These are phyloP conservation scores for Parazoanthus atlanticus DNA, from an alignment of 92 coral and sea anemone species.

Conservation along the genomic window DNA sequence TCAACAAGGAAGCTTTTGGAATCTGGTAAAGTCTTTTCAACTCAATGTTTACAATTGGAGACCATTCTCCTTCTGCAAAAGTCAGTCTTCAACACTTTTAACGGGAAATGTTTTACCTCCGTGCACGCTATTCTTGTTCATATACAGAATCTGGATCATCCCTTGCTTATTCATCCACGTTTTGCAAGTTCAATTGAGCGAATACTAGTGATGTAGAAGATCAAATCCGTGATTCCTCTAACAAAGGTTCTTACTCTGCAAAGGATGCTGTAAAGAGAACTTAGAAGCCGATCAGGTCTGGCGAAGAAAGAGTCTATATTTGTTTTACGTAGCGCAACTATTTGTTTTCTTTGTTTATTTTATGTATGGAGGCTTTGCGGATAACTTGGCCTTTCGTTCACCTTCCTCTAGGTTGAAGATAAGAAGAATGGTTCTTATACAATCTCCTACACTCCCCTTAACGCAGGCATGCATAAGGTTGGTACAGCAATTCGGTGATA, in stretches of 20 bases:
- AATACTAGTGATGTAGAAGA: neutral
- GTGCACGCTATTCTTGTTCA: neutral
- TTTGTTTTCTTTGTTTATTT: neutral
- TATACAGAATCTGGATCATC: neutral
- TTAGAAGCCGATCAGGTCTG: neutral
- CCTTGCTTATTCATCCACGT: neutral
- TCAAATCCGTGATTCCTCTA: neutral
- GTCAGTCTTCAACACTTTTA: too few relatives aligned
- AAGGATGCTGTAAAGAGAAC: neutral
- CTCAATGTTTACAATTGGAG: neutral
- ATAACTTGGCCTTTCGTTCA: conserved; percentile 35
- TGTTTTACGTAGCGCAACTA: neutral
- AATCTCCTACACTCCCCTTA: conserved; percentile 89
- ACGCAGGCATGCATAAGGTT: conserved; percentile 95
- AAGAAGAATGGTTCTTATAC: conserved; percentile 91
- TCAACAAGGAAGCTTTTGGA: neutral
- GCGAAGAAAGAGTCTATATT: neutral
- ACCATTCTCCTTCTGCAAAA: too few relatives aligned
- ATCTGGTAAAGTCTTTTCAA: neutral
- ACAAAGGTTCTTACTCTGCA: neutral
- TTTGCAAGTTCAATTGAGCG: neutral
- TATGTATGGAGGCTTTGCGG: conserved; percentile 40
- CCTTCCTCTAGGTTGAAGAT: conserved; percentile 82
- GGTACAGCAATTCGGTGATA: conserved; percentile 15
- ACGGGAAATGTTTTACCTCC: too few relatives aligned